phyloP scores from a whole-genome alignment of 2,797 vertebrate genomes.

The Liparis tanakae region DNA sequence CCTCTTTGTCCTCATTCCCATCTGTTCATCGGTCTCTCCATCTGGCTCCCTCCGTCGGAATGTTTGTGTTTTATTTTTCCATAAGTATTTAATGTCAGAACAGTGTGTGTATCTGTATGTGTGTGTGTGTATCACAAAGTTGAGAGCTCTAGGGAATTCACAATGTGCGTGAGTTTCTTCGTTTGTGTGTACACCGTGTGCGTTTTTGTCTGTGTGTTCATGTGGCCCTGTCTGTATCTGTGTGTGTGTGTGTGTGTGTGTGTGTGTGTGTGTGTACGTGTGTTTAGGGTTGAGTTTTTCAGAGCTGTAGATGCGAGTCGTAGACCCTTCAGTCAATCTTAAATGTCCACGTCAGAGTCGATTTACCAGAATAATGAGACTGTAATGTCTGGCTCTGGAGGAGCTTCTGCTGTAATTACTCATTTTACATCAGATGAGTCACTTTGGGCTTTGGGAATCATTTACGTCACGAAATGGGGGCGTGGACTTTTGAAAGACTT shows the following conservation, averaged over 20 bases:
- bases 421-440: conserved; percentile 4
- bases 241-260: neutral
- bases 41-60: conserved; percentile 44
- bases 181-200: neutral
- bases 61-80: conserved; percentile 27
- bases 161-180: conserved; percentile 12
- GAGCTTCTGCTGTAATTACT: conserved; percentile 8
- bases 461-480: neutral
- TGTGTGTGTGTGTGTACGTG: neutral
- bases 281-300: conserved; percentile 5
- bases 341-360: conserved; percentile 3
- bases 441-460: neutral
- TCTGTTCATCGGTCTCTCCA: conserved; percentile 63
- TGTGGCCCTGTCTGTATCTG: neutral
- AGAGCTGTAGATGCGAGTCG: conserved; percentile 12
- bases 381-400: conserved; percentile 14
- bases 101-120: conserved; percentile 28
- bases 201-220: neutral
- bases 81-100: conserved; percentile 23
- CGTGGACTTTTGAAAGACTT: neutral
- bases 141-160: conserved; percentile 14
- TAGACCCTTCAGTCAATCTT: conserved; percentile 14
- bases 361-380: neutral
- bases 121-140: conserved; percentile 26
- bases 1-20: conserved; percentile 64